Conservation (phyloP, 2,113 vertebrate species). For the Octodon degus region DNA sequence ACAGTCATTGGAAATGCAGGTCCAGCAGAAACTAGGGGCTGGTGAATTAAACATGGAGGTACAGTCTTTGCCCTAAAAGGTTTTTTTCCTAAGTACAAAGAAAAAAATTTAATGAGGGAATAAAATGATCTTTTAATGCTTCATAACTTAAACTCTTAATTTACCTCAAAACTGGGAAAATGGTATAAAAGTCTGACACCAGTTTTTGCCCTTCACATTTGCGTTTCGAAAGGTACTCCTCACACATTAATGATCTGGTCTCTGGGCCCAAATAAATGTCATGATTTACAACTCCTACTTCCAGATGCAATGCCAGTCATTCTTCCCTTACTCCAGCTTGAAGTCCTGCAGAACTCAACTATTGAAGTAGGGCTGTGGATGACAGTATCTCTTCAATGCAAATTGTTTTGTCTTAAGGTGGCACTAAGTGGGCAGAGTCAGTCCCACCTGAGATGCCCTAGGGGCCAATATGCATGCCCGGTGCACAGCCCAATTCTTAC, state of each 20-base stretch:
- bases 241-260: not conserved
- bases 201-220: not conserved
- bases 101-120: constrained; percentile 32
- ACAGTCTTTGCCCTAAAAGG: constrained; percentile 21
- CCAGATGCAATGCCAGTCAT: not conserved
- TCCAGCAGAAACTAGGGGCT: not conserved
- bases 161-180: constrained; percentile 24
- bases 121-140: constrained; percentile 59
- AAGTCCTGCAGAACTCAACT: not conserved
- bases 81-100: constrained; percentile 38
- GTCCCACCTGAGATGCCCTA: not conserved
- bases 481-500: not conserved
- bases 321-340: not conserved
- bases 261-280: constrained; percentile 28
- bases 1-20: not conserved
- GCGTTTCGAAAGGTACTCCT: constrained; percentile 15
- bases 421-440: not conserved
- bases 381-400: not conserved
- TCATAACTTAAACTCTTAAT: constrained; percentile 45
- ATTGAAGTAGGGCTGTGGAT: not conserved
- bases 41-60: not conserved
- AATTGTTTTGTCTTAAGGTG: not conserved
- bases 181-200: not conserved
- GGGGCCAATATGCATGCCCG: not conserved
- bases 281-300: not conserved